These are phyloP conservation scores for Stegostoma tigrinum DNA, from an alignment of 2,113 vertebrate genomes.

Conservation along the genomic window DNA sequence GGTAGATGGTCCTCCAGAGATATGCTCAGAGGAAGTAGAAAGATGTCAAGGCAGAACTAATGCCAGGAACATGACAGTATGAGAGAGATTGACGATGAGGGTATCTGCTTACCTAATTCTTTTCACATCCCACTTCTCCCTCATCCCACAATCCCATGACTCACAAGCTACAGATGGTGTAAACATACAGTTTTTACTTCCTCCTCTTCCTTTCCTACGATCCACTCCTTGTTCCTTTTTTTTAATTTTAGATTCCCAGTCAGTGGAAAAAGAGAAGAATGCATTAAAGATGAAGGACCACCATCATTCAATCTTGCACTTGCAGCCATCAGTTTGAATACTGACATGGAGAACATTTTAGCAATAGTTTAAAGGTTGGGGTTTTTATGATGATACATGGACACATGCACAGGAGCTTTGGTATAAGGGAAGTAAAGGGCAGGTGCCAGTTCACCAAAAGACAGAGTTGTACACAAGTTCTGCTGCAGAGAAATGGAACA, in stretches of 20 bases:
- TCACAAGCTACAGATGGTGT: neutral
- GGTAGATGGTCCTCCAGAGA: neutral
- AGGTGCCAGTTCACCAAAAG: neutral
- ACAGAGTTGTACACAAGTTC: neutral
- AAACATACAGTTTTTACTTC: neutral
- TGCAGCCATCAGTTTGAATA: neutral
- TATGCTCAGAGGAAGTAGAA: neutral
- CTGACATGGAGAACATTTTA: neutral
- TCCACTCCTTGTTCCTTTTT: neutral
- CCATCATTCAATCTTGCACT: neutral
- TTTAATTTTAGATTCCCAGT: neutral
- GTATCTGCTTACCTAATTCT: neutral
- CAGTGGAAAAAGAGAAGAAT: neutral
- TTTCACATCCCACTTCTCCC: neutral
- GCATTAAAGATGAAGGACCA: neutral
- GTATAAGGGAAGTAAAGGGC: neutral
- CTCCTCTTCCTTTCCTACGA: neutral
- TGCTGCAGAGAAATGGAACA: neutral
- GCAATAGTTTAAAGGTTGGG: neutral
- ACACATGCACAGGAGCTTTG: neutral
- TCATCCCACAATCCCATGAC: neutral
- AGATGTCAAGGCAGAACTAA: neutral
- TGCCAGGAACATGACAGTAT: neutral
- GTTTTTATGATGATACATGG: neutral
- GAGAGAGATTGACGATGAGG: neutral